phyloP scores from a whole-genome alignment of 2,113 vertebrate species.

The Sprattus sprattus region DNA sequence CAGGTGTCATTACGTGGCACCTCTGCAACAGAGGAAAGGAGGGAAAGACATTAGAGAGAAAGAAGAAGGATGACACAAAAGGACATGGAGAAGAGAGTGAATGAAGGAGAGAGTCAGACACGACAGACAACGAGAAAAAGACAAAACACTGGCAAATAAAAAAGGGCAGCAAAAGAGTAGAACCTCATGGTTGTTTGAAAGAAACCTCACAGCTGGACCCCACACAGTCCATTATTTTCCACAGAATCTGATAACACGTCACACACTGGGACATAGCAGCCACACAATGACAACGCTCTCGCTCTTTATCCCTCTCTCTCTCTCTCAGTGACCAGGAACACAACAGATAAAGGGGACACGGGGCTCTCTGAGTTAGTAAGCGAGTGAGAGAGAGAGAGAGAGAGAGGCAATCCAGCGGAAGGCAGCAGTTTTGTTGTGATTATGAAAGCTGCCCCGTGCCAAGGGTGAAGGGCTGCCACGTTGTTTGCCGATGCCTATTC shows the following conservation, averaged over 20 bases:
- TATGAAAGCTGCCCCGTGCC: conserved; percentile 8
- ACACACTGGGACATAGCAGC: neutral
- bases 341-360: neutral
- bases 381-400: neutral
- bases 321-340: neutral
- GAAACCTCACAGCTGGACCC: neutral
- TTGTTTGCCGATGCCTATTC: conserved; percentile 41
- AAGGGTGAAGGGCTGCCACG: conserved; percentile 33
- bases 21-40: conserved; percentile 67
- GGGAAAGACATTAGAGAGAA: neutral
- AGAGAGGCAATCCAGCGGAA: conserved; percentile 28
- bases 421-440: conserved; percentile 30
- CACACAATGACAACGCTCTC: neutral
- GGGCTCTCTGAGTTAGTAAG: neutral
- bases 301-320: neutral
- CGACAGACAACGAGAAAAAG: neutral
- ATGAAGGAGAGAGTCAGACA: neutral
- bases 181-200: neutral
- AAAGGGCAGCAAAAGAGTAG: neutral
- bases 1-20: conserved; percentile 93
- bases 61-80: conserved; percentile 1
- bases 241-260: neutral
- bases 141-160: conserved; percentile 9
- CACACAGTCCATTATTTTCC: neutral
- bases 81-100: neutral